phyloP scores from a whole-genome alignment of 2,797 vertebrate species.

The Aotus griseimembra region DNA sequence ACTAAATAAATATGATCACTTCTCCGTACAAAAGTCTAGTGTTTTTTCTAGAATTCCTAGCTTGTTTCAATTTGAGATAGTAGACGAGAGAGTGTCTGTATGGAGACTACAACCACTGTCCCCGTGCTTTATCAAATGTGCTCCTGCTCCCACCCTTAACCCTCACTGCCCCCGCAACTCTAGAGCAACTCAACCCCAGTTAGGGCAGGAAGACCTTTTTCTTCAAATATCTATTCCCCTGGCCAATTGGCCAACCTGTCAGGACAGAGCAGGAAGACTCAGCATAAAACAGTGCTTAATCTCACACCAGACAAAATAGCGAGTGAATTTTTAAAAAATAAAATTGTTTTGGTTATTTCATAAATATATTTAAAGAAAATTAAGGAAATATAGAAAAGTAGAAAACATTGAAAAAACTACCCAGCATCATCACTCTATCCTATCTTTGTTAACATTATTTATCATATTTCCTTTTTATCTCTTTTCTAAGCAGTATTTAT shows the following conservation, averaged over 20 bases:
- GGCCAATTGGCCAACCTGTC: not conserved
- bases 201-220: no score
- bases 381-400: not conserved
- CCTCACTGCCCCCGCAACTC: not conserved
- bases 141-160: not conserved
- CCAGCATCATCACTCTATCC: not conserved
- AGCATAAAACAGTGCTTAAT: not conserved
- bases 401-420: not conserved
- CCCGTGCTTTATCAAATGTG: no score
- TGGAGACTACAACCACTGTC: not conserved
- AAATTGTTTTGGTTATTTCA: constrained; percentile 1
- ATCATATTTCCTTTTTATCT: not conserved
- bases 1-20: not conserved
- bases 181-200: no score
- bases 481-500: not conserved
- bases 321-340: not conserved
- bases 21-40: not conserved
- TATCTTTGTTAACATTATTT: not conserved
- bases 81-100: not conserved
- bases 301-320: not conserved
- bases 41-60: not conserved
- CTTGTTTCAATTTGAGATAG: not conserved
- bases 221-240: not conserved
- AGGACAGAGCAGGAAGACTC: not conserved
- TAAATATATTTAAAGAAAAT: not conserved